A percentile compares a stretch with the other conserved stretches of the same genome.
Conservation (phyloP, 2,113 vertebrate species). For the Spheniscus mendiculus region DNA sequence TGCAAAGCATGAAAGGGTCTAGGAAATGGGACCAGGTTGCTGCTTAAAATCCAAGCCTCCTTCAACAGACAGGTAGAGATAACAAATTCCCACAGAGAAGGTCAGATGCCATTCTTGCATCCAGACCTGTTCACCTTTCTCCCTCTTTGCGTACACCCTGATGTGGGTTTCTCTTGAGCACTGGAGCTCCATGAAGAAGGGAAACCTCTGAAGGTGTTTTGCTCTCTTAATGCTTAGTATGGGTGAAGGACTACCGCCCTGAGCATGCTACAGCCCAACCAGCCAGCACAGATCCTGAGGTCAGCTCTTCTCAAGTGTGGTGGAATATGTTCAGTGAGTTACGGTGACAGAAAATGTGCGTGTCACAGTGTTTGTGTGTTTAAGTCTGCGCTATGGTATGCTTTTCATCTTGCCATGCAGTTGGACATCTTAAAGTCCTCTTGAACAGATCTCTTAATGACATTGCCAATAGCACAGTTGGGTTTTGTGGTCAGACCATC, state of each 20-base stretch:
- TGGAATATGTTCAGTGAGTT: not conserved
- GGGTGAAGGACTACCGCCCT: not conserved
- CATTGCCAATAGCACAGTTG: not conserved
- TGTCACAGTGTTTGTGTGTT: not conserved
- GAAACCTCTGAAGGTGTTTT: not conserved
- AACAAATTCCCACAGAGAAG: not conserved
- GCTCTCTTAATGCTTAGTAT: not conserved
- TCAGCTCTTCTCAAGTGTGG: not conserved
- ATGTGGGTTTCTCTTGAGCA: not conserved
- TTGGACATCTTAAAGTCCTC: not conserved
- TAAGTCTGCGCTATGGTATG: not conserved
- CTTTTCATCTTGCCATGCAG: not conserved
- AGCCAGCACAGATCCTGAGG: not conserved
- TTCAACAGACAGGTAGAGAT: not conserved
- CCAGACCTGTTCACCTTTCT: not conserved
- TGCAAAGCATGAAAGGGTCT: not conserved
- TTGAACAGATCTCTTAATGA: not conserved
- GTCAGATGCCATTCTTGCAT: fast-evolving
- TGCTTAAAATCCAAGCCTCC: not conserved
- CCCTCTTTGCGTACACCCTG: not conserved
- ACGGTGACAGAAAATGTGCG: not conserved
- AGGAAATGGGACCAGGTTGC: not conserved
- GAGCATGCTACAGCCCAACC: not conserved
- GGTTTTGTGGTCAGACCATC: not conserved
- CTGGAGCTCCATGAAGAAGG: not conserved